Evolutionary conservation across 2,888 invertebrate genomes (phyloP), one percentile per base, ranked within the genome.

Genomic region (Crossocerus cetratus): DNA sequence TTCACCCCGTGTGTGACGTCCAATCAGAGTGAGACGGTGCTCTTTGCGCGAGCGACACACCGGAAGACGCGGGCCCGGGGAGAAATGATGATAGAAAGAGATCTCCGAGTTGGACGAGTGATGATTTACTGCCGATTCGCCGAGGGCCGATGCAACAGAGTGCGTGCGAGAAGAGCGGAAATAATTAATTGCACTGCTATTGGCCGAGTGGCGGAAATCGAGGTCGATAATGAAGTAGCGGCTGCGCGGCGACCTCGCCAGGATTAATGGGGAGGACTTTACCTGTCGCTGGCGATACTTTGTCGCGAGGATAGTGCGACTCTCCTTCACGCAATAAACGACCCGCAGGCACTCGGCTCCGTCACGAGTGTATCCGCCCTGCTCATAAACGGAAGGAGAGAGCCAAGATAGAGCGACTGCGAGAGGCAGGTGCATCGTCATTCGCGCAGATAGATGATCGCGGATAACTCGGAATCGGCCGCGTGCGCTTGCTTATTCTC

Each of bases 371-470:
- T 65, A 65, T 76, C 68, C 76, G 70, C 64, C 61, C 71, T 54
- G 65, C 23, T 45, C 67, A 56, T 72, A 76, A 78, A 71, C 56
- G 68, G 44, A 22, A 61, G 11, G 57, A 64, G 44, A 59, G 32
- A n/a, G n/a, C 14, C 23, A 49, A 56, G 44, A 53, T 45, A 18
- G 2, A 53, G 55, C 45, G 63, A 65, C n/a, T 32, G 54, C 54
- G 72, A 54, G 63, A 14, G 57, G 82, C 83, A 83, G 83, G 83
- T 83, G 83, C 82, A 54, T 80, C 83, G 81, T 83, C 83, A 68
- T 84, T 84, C 83, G 68, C 63, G 78, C 67, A 77, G 81, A 82
- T 82, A 82, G 82, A 82, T 78, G 82, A 78, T 78, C 82, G 60
- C 65, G 78, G 80, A 82, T 80, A 82, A 82, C 63, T 74, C 22